These are phyloP conservation scores for Temnopleurus reevesii DNA, from an alignment of 53 echinoderm and acorn worm genomes.

Conservation along the genomic window DNA sequence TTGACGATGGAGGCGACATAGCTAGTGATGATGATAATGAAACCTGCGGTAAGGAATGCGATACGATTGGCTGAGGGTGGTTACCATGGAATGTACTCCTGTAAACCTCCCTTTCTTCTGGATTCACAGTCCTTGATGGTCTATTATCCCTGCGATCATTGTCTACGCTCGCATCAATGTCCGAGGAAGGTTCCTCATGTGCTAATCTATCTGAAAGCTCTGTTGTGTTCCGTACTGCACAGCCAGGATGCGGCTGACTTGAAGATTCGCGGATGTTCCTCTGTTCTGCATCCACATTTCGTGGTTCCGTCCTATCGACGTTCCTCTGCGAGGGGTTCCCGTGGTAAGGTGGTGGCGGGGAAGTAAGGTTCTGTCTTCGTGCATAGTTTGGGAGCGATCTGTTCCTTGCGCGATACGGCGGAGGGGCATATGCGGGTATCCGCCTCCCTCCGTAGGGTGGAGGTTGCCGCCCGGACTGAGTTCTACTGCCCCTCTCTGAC, in stretches of 20 bases:
- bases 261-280: background rate
- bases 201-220: constrained; percentile 38
- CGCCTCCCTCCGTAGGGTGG: constrained; percentile 23
- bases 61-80: constrained; percentile 4
- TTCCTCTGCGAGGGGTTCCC: background rate
- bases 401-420: constrained; percentile 36
- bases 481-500: background rate
- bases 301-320: background rate
- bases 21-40: constrained; percentile 31
- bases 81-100: constrained; percentile 31
- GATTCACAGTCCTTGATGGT: background rate
- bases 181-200: background rate
- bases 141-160: background rate
- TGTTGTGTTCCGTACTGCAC: background rate
- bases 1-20: constrained; percentile 33
- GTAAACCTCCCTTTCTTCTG: background rate
- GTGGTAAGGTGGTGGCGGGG: constrained; percentile 35
- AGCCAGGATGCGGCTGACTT: background rate
- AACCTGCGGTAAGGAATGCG: constrained; percentile 28
- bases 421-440: constrained; percentile 36
- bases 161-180: background rate
- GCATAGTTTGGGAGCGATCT: constrained; percentile 46
- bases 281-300: background rate
- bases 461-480: background rate
- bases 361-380: constrained; percentile 13